A percentile compares a stretch with the other conserved stretches of the same genome.
These are phyloP conservation scores for Leptinotarsa defecta DNA, from an alignment of 1,140 invertebrate genomes.

Conservation along the genomic window DNA sequence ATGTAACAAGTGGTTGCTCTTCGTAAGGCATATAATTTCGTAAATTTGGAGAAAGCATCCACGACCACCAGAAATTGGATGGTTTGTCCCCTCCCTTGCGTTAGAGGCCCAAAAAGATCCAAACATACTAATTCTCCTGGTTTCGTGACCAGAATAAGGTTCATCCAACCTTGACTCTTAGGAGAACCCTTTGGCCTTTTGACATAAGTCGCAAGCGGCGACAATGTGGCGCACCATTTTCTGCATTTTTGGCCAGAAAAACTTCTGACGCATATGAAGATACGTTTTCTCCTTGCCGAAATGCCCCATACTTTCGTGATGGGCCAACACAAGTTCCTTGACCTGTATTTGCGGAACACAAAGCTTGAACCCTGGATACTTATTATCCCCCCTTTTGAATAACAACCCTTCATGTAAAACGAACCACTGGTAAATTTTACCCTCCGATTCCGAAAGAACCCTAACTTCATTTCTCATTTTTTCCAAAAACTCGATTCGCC, in stretches of 20 bases:
- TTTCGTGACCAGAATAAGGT: constrained; percentile 3
- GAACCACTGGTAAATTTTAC: background rate
- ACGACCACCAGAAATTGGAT: constrained; percentile 9
- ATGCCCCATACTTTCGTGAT: constrained; percentile 18
- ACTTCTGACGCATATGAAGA: constrained; percentile 2
- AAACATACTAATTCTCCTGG: background rate
- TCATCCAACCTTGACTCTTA: constrained; percentile 1
- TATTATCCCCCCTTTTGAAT: background rate
- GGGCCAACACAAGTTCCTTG: background rate
- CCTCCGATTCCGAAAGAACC: background rate
- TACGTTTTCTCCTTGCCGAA: constrained; percentile 19
- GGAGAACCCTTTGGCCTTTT: constrained; percentile 14
- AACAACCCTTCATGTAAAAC: background rate
- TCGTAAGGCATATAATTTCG: constrained; percentile 16
- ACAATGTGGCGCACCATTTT: constrained; percentile 16
- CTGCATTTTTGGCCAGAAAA: constrained; percentile 21
- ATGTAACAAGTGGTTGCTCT: constrained; percentile 11
- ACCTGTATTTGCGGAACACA: background rate
- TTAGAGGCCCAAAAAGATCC: background rate
- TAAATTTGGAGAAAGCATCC: constrained; percentile 20
- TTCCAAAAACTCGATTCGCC: background rate
- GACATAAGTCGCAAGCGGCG: constrained; percentile 25
- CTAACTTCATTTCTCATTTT: background rate
- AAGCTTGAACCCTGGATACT: background rate
- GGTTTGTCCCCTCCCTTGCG: background rate